Conservation (phyloP, 2,113 vertebrate genomes). For the Boulengeromyrus knoepffleri region DNA sequence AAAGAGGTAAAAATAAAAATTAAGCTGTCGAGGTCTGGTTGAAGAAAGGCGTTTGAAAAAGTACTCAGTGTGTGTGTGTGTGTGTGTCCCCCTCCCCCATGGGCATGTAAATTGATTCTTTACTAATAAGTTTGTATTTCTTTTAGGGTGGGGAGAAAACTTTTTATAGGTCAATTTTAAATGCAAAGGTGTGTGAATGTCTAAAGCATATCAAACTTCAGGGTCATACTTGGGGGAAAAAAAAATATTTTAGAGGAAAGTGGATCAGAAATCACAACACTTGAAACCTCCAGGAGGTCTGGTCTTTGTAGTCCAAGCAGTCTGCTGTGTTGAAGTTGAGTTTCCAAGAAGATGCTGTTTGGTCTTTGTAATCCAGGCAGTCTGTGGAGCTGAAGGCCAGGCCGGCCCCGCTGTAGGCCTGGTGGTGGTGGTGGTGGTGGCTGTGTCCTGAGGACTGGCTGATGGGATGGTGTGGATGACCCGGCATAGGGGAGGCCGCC, state of each 20-base stretch:
- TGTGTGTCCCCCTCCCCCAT: neutral
- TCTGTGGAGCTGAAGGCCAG: conserved; percentile 92
- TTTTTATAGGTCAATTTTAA: conserved; percentile 21
- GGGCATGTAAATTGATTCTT: neutral
- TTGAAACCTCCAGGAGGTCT: conserved; percentile 97
- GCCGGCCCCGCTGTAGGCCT: conserved; percentile 75
- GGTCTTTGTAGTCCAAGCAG: conserved; percentile 99
- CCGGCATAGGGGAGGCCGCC: conserved; percentile 82
- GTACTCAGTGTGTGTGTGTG: conserved; percentile 36
- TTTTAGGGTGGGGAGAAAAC: neutral
- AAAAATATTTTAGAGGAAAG: neutral
- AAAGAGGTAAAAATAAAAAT: conserved; percentile 17
- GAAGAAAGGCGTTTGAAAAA: conserved; percentile 25
- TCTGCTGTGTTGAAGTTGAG: conserved; percentile 97
- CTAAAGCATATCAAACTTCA: conserved; percentile 10
- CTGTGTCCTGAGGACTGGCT: conserved; percentile 84
- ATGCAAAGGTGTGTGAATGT: conserved; percentile 8
- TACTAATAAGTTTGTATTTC: neutral
- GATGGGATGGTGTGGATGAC: conserved; percentile 79
- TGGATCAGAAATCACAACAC: conserved; percentile 76
- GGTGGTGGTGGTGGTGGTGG: conserved; percentile 86
- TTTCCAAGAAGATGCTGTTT: conserved; percentile 85
- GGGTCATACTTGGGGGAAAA: neutral
- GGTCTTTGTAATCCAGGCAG: conserved; percentile 99
- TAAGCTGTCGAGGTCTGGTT: neutral